Evolutionary conservation across 2,113 vertebrate genomes (phyloP).

Genomic region (Zosterops borbonicus): DNA sequence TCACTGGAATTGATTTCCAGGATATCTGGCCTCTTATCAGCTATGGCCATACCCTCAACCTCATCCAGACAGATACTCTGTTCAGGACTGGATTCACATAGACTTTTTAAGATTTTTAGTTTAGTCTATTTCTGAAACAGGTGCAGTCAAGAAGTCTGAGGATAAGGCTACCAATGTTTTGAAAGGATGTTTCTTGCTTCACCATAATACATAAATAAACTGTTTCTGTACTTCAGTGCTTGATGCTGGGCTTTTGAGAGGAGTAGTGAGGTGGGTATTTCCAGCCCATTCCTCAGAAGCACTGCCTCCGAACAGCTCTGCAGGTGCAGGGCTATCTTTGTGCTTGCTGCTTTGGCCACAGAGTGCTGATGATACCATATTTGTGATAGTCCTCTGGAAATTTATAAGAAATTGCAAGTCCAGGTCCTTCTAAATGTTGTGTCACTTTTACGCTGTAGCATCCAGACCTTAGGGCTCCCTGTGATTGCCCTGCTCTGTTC

Average conservation of each 20-base stretch:
- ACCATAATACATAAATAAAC: background rate
- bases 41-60: background rate
- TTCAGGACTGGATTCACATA: background rate
- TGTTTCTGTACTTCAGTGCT: fast-evolving
- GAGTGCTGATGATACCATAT: background rate
- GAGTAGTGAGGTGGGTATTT: background rate
- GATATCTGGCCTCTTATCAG: background rate
- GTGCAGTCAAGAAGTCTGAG: background rate
- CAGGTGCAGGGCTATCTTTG: background rate
- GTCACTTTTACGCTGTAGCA: fast-evolving
- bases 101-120: background rate
- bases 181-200: background rate
- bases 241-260: background rate
- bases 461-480: background rate
- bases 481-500: background rate
- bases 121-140: background rate
- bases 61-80: background rate
- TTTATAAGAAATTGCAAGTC: background rate
- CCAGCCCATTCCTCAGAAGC: background rate
- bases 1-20: background rate
- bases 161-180: background rate
- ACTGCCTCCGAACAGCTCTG: background rate
- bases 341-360: background rate
- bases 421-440: background rate
- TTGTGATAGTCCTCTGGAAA: background rate